Conservation (phyloP, 2,888 invertebrate genomes). For the Hofmannophila pseudospretella region DNA sequence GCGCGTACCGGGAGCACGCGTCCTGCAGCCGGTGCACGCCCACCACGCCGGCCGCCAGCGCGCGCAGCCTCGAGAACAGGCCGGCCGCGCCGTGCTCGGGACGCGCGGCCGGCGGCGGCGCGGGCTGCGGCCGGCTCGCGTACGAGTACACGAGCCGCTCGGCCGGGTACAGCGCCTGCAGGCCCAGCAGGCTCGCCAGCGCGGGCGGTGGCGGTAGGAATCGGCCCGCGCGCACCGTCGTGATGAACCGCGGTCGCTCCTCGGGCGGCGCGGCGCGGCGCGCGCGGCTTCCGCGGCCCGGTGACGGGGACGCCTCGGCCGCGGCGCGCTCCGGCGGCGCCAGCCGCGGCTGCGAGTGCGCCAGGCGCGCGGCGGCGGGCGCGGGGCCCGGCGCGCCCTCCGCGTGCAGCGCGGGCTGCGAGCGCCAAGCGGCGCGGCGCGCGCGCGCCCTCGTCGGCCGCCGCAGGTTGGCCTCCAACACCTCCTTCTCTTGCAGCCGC, state of each 20-base stretch:
- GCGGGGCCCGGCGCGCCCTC: conserved; percentile 14
- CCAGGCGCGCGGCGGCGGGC: conserved; percentile 78
- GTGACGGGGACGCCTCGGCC: conserved; percentile 15
- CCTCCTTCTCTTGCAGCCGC: conserved; percentile 81
- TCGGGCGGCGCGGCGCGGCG: conserved; percentile 56
- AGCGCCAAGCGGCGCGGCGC: conserved; percentile 9
- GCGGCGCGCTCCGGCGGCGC: conserved; percentile 33
- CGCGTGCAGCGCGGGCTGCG: not conserved
- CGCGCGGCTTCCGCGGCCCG: conserved; percentile 7
- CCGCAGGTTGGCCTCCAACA: conserved; percentile 48
- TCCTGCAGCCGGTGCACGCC: conserved; percentile 39
- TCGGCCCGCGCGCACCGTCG: conserved; percentile 87
- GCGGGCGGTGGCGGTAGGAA: conserved; percentile 89
- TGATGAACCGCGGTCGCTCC: conserved; percentile 82
- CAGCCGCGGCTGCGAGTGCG: conserved; percentile 29
- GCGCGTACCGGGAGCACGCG: conserved; percentile 7
- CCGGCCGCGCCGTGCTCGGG: conserved; percentile 17
- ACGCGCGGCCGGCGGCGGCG: conserved; percentile 5
- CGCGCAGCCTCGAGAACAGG: conserved; percentile 44
- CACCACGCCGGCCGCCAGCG: conserved; percentile 49
- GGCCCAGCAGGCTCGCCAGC: conserved; percentile 80
- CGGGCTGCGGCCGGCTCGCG: conserved; percentile 78
- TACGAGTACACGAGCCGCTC: conserved; percentile 79
- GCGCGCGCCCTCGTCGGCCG: conserved; percentile 29
- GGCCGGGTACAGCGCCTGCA: conserved; percentile 59